phyloP scores from a whole-genome alignment of 2,797 vertebrate genomes.

The Alfaro cultratus region DNA sequence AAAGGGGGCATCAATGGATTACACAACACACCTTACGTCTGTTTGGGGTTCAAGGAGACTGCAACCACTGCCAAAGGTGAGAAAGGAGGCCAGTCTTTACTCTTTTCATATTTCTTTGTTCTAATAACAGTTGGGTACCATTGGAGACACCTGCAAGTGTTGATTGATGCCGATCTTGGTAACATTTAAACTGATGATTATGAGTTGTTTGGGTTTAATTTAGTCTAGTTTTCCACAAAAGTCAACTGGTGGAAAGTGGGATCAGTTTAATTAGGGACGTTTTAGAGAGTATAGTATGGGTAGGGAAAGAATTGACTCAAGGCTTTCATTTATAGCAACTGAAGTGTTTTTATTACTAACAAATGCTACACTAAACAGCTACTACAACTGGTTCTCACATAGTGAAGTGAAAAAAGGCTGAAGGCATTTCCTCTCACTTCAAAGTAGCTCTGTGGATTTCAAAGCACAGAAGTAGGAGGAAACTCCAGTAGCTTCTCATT shows the following conservation, averaged over 20 bases:
- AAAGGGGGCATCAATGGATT: constrained; percentile 78
- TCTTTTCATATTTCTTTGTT: neutral
- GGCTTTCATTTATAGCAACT: neutral
- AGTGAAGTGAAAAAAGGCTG: neutral
- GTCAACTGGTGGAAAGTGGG: neutral
- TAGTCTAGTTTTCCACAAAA: neutral
- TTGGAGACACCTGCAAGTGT: neutral
- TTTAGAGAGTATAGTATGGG: neutral
- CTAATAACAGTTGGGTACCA: neutral
- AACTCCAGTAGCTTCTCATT: constrained; percentile 38
- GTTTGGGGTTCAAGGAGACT: constrained; percentile 78
- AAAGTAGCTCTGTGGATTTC: constrained; percentile 38
- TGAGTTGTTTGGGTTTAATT: neutral
- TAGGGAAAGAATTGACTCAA: neutral
- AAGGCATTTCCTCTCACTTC: constrained; percentile 37
- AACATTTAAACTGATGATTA: neutral
- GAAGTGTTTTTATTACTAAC: neutral
- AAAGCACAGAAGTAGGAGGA: constrained; percentile 27
- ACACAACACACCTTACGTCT: constrained; percentile 74
- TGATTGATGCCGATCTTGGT: neutral
- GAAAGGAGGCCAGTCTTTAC: constrained; percentile 8
- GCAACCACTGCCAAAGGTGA: constrained; percentile 81
- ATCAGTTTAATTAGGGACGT: neutral
- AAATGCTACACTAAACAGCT: constrained; percentile 20
- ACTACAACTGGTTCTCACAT: neutral